Conservation (phyloP, 1,140 invertebrate genomes). For the Saccostrea glomerata region DNA sequence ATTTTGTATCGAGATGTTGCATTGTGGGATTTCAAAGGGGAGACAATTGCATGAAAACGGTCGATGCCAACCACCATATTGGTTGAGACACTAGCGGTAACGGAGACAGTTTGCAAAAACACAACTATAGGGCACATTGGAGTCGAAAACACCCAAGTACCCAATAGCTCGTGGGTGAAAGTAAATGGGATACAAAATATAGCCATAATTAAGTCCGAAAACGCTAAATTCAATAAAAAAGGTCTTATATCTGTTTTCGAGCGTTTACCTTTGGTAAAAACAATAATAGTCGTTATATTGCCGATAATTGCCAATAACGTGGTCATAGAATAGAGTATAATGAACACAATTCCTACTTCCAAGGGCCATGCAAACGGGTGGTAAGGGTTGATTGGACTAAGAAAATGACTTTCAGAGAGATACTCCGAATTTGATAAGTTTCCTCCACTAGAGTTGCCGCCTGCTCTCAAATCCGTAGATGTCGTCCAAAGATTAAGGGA, state of each 20-base stretch:
- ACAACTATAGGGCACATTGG: conserved; percentile 76
- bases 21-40: conserved; percentile 71
- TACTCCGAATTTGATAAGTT: not conserved
- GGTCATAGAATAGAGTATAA: conserved; percentile 72
- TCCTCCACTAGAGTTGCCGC: not conserved
- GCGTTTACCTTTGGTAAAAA: conserved; percentile 72
- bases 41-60: conserved; percentile 73
- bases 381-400: not conserved
- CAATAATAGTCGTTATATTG: conserved; percentile 73
- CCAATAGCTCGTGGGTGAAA: conserved; percentile 72
- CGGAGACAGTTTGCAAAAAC: conserved; percentile 74
- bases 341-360: conserved; percentile 56
- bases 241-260: conserved; percentile 74
- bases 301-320: conserved; percentile 71
- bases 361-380: conserved; percentile 30
- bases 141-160: conserved; percentile 74
- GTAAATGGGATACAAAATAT: conserved; percentile 79
- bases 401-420: not conserved
- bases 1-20: conserved; percentile 63
- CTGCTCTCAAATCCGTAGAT: not conserved
- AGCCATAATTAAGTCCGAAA: conserved; percentile 78
- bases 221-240: conserved; percentile 89
- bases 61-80: conserved; percentile 78
- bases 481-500: not conserved
- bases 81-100: conserved; percentile 76